Evolutionary conservation across 2,113 vertebrate genomes (phyloP).

Genomic region (Anarrhichthys ocellatus): DNA sequence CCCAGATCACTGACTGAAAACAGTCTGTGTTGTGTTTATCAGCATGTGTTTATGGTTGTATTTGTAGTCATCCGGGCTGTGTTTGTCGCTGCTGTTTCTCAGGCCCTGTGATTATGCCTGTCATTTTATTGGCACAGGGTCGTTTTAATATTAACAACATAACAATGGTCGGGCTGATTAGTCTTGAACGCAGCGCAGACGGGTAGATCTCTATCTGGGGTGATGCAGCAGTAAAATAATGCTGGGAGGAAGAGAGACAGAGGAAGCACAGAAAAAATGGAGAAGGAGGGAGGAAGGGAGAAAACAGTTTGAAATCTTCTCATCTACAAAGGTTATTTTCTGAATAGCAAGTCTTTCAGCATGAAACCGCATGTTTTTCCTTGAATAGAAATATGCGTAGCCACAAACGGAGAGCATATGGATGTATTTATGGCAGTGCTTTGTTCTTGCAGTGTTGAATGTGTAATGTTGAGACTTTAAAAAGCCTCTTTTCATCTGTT

Average conservation of each 20-base stretch:
- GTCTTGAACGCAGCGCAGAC: constrained; percentile 58
- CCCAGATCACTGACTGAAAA: constrained; percentile 59
- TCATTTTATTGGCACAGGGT: constrained; percentile 57
- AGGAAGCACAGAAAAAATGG: constrained; percentile 31
- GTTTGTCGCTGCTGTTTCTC: constrained; percentile 58
- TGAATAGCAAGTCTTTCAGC: constrained; percentile 80
- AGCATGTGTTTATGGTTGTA: constrained; percentile 65
- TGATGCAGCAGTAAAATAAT: constrained; percentile 71
- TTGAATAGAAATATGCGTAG: constrained; percentile 80
- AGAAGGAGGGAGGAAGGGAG: constrained; percentile 10
- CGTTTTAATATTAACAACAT: constrained; percentile 73
- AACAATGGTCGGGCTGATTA: constrained; percentile 76
- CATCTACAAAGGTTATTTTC: constrained; percentile 82
- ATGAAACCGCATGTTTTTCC: constrained; percentile 81
- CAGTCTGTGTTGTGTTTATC: constrained; percentile 58
- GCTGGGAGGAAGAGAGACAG: constrained; percentile 39
- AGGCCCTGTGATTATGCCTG: constrained; percentile 70
- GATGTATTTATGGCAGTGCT: constrained; percentile 81
- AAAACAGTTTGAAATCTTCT: constrained; percentile 76
- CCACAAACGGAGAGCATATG: constrained; percentile 84
- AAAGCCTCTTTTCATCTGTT: constrained; percentile 66
- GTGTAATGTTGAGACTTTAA: constrained; percentile 70
- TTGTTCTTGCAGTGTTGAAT: constrained; percentile 77
- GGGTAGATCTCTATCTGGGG: constrained; percentile 70
- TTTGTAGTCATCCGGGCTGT: constrained; percentile 55